A percentile compares a stretch with the other conserved stretches of the same genome.
phyloP scores from a whole-genome alignment of 2,888 invertebrate species.

The Pristionchus fissidentatus region DNA sequence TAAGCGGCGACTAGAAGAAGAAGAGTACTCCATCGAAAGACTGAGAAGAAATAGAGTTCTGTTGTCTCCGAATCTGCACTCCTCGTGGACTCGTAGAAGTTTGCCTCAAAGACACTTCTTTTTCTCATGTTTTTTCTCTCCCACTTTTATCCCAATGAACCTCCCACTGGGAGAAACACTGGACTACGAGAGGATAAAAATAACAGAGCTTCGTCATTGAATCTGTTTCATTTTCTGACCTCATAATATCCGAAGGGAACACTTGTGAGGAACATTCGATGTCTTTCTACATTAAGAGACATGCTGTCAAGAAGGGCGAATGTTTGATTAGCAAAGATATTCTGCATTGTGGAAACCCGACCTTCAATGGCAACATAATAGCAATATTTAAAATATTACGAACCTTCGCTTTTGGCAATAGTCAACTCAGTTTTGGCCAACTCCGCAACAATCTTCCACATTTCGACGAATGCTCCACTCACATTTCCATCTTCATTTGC shows the following conservation, averaged over 20 bases:
- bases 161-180: too few species aligned
- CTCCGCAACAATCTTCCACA: neutral
- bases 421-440: neutral
- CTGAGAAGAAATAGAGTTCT: conserved; percentile 11
- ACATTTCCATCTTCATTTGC: neutral
- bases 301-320: neutral
- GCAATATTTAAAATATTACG: too few species aligned
- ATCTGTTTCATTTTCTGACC: too few species aligned
- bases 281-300: neutral
- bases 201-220: too few species aligned
- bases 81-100: neutral
- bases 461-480: neutral
- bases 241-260: conserved; percentile 11
- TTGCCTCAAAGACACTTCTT: conserved; percentile 9
- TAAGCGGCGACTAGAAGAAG: neutral
- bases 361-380: neutral
- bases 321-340: neutral
- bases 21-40: conserved; percentile 9
- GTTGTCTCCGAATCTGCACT: neutral
- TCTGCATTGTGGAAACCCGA: neutral
- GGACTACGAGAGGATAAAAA: too few species aligned
- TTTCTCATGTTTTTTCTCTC: too few species aligned
- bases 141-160: too few species aligned
- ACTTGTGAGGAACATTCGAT: neutral
- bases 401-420: neutral